Base-by-base conservation (phyloP, 1,140 invertebrate species). In the Drosophila miranda region DNA sequence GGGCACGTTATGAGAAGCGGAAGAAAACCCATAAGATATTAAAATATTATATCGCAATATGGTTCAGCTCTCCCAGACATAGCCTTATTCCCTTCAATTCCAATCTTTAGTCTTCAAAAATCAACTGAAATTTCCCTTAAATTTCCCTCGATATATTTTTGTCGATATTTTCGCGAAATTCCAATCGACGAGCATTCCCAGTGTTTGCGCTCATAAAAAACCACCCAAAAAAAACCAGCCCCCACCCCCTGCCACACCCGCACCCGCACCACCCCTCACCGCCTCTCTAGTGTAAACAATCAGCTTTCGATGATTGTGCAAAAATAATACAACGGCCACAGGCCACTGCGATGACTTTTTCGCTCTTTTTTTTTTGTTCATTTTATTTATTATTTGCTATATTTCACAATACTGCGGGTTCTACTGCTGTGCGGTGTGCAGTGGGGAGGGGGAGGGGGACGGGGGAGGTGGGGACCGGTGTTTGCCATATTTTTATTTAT, bases 381-480 rank as follows among this genome's bases (percentile, higher is more conserved):
- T 14, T 34, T 4, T 46, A 26, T 54, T 53, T 53, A 38, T 28
- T 42, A 60, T 28, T 58, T 57, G 50, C 50, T 21, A 56, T 75
- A 74, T 78, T 74, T 79, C 70, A 79, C 64, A 63, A 70, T 56
- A 61, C 70, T 62, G 44, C 42, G 34, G 26, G 30, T 49, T 57
- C 28, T 28, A 42, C 21, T 46, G 30, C 28, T 58, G 19, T 53
- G 67, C 8, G 30, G 30, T 9, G 30, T 3, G 3, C 7, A 1
- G 52, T n/a, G 34, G 30, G 30, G 7, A 2, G 30, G 2, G 2
- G 0, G 30, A 9, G 0, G 8, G 30, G 30, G 16, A 16, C 16
- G 16, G 9, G 34, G 30, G 0, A 11, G 34, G 9, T 3, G 34
- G 0, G 8, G 11, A 38, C 34, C 34, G 23, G 26, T 63, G 30